These are phyloP conservation scores for Carassius carassius DNA, from an alignment of 2,113 vertebrate species.

Conservation along the genomic window DNA sequence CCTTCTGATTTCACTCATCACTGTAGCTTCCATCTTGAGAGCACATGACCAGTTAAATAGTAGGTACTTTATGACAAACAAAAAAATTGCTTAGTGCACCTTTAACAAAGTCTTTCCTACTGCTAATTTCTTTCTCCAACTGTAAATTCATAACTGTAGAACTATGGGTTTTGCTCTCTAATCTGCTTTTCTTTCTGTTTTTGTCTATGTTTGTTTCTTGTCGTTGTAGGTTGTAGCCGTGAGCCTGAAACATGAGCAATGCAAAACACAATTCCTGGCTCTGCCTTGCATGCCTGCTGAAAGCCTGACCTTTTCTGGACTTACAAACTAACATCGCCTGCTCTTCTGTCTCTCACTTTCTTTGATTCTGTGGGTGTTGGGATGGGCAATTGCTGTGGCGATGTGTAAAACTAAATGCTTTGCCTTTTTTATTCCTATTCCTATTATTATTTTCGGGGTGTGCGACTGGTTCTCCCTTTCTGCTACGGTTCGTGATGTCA, in stretches of 20 bases:
- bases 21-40: background rate
- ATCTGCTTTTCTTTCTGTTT: conserved; percentile 60
- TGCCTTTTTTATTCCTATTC: conserved; percentile 54
- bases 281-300: conserved; percentile 89
- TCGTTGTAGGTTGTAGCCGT: conserved; percentile 90
- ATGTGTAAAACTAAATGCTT: conserved; percentile 8
- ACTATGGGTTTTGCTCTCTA: conserved; percentile 41
- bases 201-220: conserved; percentile 58
- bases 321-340: conserved; percentile 62
- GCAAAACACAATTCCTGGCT: conserved; percentile 78
- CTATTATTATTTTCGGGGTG: conserved; percentile 38
- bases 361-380: conserved; percentile 49
- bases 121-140: background rate
- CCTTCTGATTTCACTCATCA: background rate
- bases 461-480: conserved; percentile 43
- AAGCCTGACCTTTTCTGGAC: conserved; percentile 70
- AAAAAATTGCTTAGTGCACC: background rate
- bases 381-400: conserved; percentile 49
- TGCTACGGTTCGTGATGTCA: conserved; percentile 58
- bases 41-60: background rate
- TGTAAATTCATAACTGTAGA: background rate
- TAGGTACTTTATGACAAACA: background rate
- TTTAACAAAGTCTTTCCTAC: background rate
- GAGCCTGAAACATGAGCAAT: conserved; percentile 75
- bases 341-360: conserved; percentile 68